Conservation (phyloP, 2,888 invertebrate species). For the Opisthograptis luteolata region DNA sequence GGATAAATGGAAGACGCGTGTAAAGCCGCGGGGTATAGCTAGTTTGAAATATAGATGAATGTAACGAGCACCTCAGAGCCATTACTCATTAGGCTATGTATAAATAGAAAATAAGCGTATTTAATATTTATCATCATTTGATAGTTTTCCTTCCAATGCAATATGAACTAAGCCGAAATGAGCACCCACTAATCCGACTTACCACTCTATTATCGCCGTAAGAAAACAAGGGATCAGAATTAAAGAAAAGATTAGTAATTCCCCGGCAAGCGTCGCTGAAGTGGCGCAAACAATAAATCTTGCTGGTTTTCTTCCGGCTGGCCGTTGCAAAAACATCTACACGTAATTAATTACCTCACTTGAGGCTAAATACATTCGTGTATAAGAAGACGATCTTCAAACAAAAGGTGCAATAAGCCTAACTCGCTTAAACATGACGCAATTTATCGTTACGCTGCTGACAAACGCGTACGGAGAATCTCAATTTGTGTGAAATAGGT, state of each 20-base stretch:
- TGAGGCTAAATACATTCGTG: conserved; percentile 5
- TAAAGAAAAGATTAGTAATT: conserved; percentile 77
- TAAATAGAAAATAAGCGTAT: no score
- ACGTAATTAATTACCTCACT: conserved; percentile 73
- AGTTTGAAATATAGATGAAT: no score
- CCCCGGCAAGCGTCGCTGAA: conserved; percentile 58
- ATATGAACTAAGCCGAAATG: conserved; percentile 63
- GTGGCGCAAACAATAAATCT: conserved; percentile 75
- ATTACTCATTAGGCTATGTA: no score
- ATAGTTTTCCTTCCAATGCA: conserved; percentile 49
- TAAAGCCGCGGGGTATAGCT: no score
- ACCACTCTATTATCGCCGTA: conserved; percentile 64
- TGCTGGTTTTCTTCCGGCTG: conserved; percentile 66
- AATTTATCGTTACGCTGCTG: no score
- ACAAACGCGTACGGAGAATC: no score
- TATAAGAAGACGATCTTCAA: conserved; percentile 8
- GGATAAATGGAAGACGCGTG: no score
- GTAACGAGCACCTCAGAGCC: no score
- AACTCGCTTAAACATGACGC: no score
- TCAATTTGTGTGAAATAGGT: no score
- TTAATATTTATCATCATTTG: conserved; percentile 9
- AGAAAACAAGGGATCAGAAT: conserved; percentile 76
- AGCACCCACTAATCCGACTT: conserved; percentile 66
- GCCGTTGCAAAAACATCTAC: conserved; percentile 74
- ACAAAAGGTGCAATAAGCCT: conserved; percentile 34